These are phyloP conservation scores for Perdita meconis DNA, from an alignment of 2,888 invertebrate species.

Conservation along the genomic window DNA sequence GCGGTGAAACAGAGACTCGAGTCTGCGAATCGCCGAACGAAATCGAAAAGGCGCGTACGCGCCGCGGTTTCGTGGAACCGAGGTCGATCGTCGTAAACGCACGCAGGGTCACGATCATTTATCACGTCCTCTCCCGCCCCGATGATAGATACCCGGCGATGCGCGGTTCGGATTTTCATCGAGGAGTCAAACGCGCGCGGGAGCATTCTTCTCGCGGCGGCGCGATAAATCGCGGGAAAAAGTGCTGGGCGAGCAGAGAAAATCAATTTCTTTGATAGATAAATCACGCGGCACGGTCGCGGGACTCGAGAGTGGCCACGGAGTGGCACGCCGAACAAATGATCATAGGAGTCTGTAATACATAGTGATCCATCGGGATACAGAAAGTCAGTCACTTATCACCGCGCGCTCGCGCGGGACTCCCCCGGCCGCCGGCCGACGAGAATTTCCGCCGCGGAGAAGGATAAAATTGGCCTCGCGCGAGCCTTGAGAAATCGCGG, in stretches of 20 bases:
- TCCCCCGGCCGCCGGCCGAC: conserved; percentile 20
- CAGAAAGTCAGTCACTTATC: conserved; percentile 64
- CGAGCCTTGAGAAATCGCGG: conserved; percentile 66
- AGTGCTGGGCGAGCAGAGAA: conserved; percentile 45
- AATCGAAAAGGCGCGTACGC: not conserved
- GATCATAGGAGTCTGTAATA: conserved; percentile 59
- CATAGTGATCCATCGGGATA: conserved; percentile 58
- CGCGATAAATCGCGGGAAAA: conserved; percentile 57
- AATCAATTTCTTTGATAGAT: conserved; percentile 60
- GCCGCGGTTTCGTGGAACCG: conserved; percentile 29
- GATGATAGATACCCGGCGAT: conserved; percentile 52
- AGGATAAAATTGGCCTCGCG: conserved; percentile 34
- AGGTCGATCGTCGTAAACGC: conserved; percentile 27
- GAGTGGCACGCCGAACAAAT: conserved; percentile 56
- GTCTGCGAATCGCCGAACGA: conserved; percentile 24
- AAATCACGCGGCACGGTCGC: conserved; percentile 41
- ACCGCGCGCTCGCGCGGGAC: no score
- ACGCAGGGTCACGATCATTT: conserved; percentile 37
- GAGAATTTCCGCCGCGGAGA: conserved; percentile 6
- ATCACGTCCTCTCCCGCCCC: conserved; percentile 29
- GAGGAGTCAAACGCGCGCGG: conserved; percentile 37
- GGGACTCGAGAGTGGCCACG: conserved; percentile 55
- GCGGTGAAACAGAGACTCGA: no score
- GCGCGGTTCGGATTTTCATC: conserved; percentile 54
- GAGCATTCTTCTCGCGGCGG: conserved; percentile 47